Evolutionary conservation across 2,113 vertebrate species (phyloP), one percentile per base, ranked within the genome.

Genomic region (Eretmochelys imbricata): DNA sequence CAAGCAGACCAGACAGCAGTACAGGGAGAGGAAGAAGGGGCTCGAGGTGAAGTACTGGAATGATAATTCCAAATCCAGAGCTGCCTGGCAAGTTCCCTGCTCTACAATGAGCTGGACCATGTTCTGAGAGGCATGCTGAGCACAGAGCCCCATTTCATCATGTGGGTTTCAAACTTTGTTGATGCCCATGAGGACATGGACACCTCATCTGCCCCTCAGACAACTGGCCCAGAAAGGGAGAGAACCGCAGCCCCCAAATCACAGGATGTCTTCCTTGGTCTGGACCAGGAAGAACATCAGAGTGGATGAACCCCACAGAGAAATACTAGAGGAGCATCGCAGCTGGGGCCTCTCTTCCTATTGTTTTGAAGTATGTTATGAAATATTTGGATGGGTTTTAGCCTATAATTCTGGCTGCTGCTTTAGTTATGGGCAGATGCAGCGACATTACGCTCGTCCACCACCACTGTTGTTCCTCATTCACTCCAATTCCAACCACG

Each of bases 61-160:
- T 1, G 57, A 78, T 48, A 78, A 27, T 48, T 84, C 55, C 42
- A 27, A 50, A 65, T 4, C 9, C 46, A 38, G 13, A 51, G 35
- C 49, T 93, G 75, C 25, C 25, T 57, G 4, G 80, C 59, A 59
- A 84, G 27, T 80, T 95, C 81, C 82, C 69, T 35, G 12, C 76
- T 95, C 49, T 96, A 92, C 35, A 22, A 29, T 48, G 42, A 19
- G 17, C 35, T 8, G 6, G 65, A 53, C 55, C 81, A 92, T 91
- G 95, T 85, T 88, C 50, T 51, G 31, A 79, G 57, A 53, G 85
- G 6, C 80, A 11, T 89, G 27, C 46, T 79, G 69, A 55, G 89
- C 87, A 89, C 51, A 86, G 88, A 92, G 78, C 8, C 6, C 13
- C 25, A 8, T 65, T 96, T 95, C 69, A 90, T 84, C 80, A 86